Evolutionary conservation across 2,113 vertebrate genomes (phyloP), one percentile per base, ranked within the genome.

Genomic region (Oncorhynchus keta): DNA sequence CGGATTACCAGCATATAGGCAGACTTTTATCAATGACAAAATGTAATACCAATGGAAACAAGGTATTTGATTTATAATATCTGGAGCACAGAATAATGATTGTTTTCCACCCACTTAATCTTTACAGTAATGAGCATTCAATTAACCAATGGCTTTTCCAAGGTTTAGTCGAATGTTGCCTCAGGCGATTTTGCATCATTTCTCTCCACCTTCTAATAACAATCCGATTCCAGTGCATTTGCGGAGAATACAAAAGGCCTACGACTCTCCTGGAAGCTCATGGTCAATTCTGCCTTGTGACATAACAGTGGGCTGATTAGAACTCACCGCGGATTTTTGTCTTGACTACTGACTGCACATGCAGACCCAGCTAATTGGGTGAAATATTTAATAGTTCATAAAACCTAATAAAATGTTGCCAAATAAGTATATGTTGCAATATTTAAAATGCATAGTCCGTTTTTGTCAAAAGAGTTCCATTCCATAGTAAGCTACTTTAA

Each of bases 171-270:
- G 87, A 68, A 89, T 84, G 89, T 90, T 90, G 81, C 88, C 77
- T 92, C 89, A 83, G 92, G 64, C 92, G 90, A 93, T 91, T 87
- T 93, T 86, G 88, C 92, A 92, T 93, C 88, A 91, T 87, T 88
- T 86, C 72, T 85, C 88, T 88, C 92, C 90, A 86, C 90, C 91
- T 90, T 88, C 86, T 74, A 84, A 76, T 75, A 84, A 76, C 84
- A 91, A 93, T 92, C 90, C 76, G 88, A 91, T 91, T 91, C 85
- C 81, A 85, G 85, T 30, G 73, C 80, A 80, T 81, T 85, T 57
- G 84, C 82, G 81, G 76, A 83, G 79, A 55, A 55, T 55, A 5
- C 51, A 82, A 79, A 45, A 45, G 9, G 9, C 9, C 39, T 84
- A 82, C 48, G 76, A 85, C 89, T 84, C 77, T 69, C n/a, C 39